Evolutionary conservation across 2,113 vertebrate species (phyloP), one percentile per base, ranked within the genome.

Genomic region (Numenius arquata): DNA sequence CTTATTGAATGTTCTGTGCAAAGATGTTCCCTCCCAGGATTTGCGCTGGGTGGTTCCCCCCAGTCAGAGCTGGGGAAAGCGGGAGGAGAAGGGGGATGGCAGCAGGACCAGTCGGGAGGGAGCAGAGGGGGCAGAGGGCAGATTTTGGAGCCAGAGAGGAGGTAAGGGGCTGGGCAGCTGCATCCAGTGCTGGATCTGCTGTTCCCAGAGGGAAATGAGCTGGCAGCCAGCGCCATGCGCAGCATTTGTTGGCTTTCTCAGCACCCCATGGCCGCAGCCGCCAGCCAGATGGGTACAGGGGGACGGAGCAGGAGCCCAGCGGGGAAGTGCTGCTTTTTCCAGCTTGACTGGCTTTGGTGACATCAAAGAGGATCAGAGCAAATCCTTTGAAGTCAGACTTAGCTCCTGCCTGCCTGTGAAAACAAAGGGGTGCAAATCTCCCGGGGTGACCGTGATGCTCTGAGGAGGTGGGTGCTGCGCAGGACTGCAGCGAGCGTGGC

Each of bases 361-460:
- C 91, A 82, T n/a, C 87, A 56, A 66, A 91, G 67, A 2, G 9
- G 50, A 74, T 80, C 41, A 34, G 32, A 2, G 25, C 48, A 67
- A 80, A 43, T 63, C 74, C 73, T 85, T 55, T 93, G 85, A 76
- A 83, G 78, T 52, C 55, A 8, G 8, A 9, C 82, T 89, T 61
- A 50, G 43, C 68, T 86, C 53, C 74, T 36, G 73, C 25, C 32
- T 68, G 68, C 45, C 61, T 75, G 34, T 4, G 76, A 32, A 36
- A 53, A 75, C 58, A 11, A 56, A 82, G 62, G 47, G 53, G 52
- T 48, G 48, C 41, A 9, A 22, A n/a, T 76, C 32, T 68, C 15
- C 41, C 21, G 1, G 56, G 84, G 27, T n/a, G 81, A 8, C 6
- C 0, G 0, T 3, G 38, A 13, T 40, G 68, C 52, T 66, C 23